A percentile compares a stretch with the other conserved stretches of the same genome.
phyloP scores from a whole-genome alignment of 2,888 invertebrate genomes.

The Eupithecia pulchellata region DNA sequence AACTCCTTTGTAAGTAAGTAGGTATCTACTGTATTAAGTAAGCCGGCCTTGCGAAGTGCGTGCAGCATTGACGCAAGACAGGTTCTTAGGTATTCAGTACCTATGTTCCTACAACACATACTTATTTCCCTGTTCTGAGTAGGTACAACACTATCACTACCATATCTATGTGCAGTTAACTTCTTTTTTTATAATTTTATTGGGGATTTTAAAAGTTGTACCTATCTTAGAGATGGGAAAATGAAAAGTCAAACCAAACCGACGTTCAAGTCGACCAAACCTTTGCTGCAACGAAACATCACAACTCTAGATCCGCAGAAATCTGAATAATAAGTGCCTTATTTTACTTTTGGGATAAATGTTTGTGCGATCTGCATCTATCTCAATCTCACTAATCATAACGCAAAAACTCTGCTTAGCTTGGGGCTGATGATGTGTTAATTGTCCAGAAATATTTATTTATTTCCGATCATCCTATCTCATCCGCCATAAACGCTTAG shows the following conservation, averaged over 20 bases:
- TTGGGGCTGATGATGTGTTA: no score
- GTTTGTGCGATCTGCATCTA: no score
- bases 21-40: no score
- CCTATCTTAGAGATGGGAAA: not conserved
- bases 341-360: no score
- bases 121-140: slow-evolving; percentile 4
- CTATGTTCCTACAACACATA: slow-evolving; percentile 6
- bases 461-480: not conserved
- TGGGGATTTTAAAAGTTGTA: no score
- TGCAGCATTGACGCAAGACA: slow-evolving; percentile 1
- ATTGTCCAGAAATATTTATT: no score
- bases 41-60: slow-evolving; percentile 1
- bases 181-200: no score
- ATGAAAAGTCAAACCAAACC: not conserved
- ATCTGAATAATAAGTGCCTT: no score
- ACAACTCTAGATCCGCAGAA: no score
- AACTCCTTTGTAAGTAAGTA: not conserved
- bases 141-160: slow-evolving; percentile 6
- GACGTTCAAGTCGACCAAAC: not conserved
- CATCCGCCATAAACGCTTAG: not conserved
- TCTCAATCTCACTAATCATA: no score
- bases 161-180: not conserved
- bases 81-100: slow-evolving; percentile 11
- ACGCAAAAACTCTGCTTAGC: no score
- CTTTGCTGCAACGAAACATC: not conserved